phyloP scores from a whole-genome alignment of 2,797 vertebrate genomes.

The Channa striata region DNA sequence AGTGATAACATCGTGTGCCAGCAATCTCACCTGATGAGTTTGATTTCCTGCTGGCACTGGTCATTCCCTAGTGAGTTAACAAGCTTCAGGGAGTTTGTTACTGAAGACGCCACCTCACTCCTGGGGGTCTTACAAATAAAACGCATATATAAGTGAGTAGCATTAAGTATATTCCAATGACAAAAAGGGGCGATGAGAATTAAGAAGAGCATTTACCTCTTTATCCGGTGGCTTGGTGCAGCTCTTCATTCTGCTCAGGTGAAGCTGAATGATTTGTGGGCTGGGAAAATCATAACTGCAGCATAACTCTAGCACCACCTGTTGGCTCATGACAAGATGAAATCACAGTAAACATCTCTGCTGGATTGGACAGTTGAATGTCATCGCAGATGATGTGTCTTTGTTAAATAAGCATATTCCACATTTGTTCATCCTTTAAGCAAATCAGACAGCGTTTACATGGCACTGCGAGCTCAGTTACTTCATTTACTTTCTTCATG shows the following conservation, averaged over 20 bases:
- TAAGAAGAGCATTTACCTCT: constrained; percentile 20
- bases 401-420: too few relatives aligned
- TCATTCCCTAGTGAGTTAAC: constrained; percentile 39
- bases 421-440: too few relatives aligned
- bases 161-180: neutral
- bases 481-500: neutral
- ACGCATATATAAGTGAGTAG: neutral
- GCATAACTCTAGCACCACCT: constrained; percentile 64
- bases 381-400: neutral
- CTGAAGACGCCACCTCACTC: constrained; percentile 25
- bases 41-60: constrained; percentile 21
- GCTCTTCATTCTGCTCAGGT: constrained; percentile 47
- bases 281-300: constrained; percentile 27
- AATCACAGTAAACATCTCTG: neutral
- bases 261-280: constrained; percentile 40
- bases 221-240: constrained; percentile 28
- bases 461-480: neutral
- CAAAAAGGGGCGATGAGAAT: neutral
- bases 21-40: constrained; percentile 42
- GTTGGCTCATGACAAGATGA: neutral
- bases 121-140: constrained; percentile 18
- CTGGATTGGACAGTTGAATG: neutral
- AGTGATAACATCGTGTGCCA: neutral
- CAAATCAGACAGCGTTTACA: neutral
- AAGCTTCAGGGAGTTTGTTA: constrained; percentile 42